Evolutionary conservation across 2,113 vertebrate species (phyloP).

Genomic region (Lates calcarifer): DNA sequence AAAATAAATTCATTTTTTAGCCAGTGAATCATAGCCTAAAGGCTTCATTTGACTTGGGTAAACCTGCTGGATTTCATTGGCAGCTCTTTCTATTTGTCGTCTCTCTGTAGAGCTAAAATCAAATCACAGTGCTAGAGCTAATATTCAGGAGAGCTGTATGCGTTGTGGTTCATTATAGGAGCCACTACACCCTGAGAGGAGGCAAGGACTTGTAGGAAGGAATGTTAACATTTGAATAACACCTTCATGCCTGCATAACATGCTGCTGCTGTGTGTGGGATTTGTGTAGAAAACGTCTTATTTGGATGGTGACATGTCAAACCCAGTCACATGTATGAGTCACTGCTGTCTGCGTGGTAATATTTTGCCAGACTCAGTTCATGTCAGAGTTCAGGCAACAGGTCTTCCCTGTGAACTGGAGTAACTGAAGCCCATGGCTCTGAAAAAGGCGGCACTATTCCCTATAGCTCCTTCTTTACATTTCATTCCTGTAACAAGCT

Average conservation of each 20-base stretch:
- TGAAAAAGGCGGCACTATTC: background rate
- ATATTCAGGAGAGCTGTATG: conserved; percentile 32
- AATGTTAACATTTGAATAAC: conserved; percentile 19
- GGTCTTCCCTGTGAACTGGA: conserved; percentile 26
- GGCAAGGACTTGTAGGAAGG: conserved; percentile 1
- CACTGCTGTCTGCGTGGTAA: background rate
- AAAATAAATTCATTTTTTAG: conserved; percentile 46
- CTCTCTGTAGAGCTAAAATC: conserved; percentile 52
- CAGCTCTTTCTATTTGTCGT: conserved; percentile 50
- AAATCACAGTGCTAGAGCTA: conserved; percentile 22
- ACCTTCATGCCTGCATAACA: conserved; percentile 16
- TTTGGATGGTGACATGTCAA: conserved; percentile 20
- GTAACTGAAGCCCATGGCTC: background rate
- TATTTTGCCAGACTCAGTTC: conserved; percentile 1
- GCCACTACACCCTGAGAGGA: conserved; percentile 15
- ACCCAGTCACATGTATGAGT: conserved; percentile 5
- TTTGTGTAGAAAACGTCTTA: conserved; percentile 10
- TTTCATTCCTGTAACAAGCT: conserved; percentile 57
- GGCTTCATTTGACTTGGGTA: conserved; percentile 53
- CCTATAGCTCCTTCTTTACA: conserved; percentile 46
- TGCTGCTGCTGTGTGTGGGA: background rate
- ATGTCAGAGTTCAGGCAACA: conserved; percentile 20
- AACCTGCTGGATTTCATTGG: conserved; percentile 51
- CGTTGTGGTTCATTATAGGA: conserved; percentile 35
- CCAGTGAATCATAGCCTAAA: conserved; percentile 48